These are phyloP conservation scores for Ahaetulla prasina DNA, from an alignment of 2,113 vertebrate genomes.

Conservation along the genomic window DNA sequence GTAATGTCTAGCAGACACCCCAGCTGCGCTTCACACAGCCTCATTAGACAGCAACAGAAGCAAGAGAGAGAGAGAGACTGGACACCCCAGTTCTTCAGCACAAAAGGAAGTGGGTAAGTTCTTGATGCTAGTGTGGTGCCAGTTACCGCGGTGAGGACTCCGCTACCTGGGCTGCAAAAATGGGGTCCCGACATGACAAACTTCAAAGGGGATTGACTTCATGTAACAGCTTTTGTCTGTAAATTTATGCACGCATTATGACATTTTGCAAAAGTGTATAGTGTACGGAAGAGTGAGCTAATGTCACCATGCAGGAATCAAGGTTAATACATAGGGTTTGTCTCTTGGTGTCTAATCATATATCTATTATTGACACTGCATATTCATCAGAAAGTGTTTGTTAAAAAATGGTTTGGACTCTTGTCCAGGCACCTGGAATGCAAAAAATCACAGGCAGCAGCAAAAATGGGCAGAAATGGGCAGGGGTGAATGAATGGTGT, in stretches of 20 bases:
- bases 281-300: not conserved
- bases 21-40: slow-evolving; percentile 16
- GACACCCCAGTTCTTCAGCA: not conserved
- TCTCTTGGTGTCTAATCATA: not conserved
- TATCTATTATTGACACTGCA: not conserved
- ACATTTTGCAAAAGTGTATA: not conserved
- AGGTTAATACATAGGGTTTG: not conserved
- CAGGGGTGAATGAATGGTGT: not conserved
- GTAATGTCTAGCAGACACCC: slow-evolving; percentile 28
- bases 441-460: not conserved
- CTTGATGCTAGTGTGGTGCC: not conserved
- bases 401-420: not conserved
- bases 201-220: not conserved
- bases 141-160: not conserved
- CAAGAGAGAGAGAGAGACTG: not conserved
- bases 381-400: not conserved
- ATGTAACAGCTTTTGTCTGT: not conserved
- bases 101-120: slow-evolving; percentile 4
- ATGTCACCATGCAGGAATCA: not conserved
- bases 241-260: not conserved
- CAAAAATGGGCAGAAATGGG: not conserved
- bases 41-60: slow-evolving; percentile 14
- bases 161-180: not conserved
- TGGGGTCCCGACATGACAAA: not conserved
- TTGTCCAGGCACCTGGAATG: not conserved